These are phyloP conservation scores for Erynnis tages DNA, from an alignment of 2,888 invertebrate species.

Conservation along the genomic window DNA sequence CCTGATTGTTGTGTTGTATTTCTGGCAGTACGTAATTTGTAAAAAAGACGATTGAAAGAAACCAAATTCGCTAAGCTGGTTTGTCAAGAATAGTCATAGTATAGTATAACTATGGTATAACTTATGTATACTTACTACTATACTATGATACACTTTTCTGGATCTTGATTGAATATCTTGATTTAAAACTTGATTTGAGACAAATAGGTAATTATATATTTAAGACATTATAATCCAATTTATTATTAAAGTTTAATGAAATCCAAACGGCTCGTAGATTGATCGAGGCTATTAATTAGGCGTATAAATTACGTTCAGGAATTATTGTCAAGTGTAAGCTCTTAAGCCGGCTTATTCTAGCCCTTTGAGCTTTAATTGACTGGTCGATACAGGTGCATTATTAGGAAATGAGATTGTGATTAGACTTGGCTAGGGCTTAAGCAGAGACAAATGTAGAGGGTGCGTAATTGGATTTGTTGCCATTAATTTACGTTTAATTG, in stretches of 20 bases:
- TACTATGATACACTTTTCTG: no score
- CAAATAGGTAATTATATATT: no score
- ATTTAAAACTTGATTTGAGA: no score
- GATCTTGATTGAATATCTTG: no score
- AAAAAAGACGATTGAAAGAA: no score
- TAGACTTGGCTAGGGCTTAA: conserved; percentile 11
- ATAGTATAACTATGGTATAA: no score
- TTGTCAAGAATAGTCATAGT: no score
- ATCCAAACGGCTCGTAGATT: conserved; percentile 45
- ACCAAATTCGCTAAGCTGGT: no score
- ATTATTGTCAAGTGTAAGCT: conserved; percentile 44
- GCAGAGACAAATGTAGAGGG: background rate
- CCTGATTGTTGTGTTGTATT: no score
- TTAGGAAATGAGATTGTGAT: conserved; percentile 26
- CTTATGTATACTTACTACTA: no score
- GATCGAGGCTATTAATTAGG: conserved; percentile 61
- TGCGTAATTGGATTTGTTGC: background rate
- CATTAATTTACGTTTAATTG: no score
- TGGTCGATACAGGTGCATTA: conserved; percentile 28
- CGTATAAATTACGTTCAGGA: conserved; percentile 56
- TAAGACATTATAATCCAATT: background rate
- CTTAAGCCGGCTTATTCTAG: conserved; percentile 37
- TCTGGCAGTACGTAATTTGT: no score
- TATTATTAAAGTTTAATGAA: conserved; percentile 10
- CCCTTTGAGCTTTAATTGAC: conserved; percentile 41